Evolutionary conservation across 2,113 vertebrate species (phyloP).

Genomic region (Eupsittula cactorum): DNA sequence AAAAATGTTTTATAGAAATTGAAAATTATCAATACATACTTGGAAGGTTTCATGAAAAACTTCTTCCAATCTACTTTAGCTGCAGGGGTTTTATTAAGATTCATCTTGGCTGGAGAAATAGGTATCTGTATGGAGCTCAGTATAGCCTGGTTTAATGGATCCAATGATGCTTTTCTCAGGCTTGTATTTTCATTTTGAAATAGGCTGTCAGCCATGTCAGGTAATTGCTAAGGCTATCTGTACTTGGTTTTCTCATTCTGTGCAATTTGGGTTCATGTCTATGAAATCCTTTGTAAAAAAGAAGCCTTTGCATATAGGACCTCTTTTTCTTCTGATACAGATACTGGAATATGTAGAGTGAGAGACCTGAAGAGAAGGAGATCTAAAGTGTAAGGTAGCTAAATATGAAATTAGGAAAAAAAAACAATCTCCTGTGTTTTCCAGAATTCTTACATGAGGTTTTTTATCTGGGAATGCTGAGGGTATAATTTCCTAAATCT

Average conservation of each 20-base stretch:
- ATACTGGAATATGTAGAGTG: background rate
- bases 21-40: background rate
- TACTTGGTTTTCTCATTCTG: background rate
- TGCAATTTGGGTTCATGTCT: background rate
- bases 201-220: background rate
- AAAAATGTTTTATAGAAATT: background rate
- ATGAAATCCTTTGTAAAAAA: background rate
- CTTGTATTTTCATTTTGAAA: slow-evolving; percentile 1
- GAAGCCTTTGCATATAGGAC: background rate
- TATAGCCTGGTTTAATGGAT: background rate
- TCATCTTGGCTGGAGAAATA: background rate
- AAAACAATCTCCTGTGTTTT: background rate
- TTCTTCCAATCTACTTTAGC: background rate
- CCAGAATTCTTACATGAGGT: background rate
- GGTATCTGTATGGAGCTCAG: background rate
- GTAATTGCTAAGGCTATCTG: background rate
- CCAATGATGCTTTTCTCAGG: background rate
- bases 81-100: background rate
- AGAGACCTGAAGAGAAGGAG: background rate
- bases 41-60: background rate
- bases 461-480: background rate
- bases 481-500: background rate
- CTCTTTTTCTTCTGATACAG: background rate
- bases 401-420: background rate
- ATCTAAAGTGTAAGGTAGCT: background rate